phyloP scores from a whole-genome alignment of 2,797 vertebrate genomes.

The Sphenopsis melanotis region DNA sequence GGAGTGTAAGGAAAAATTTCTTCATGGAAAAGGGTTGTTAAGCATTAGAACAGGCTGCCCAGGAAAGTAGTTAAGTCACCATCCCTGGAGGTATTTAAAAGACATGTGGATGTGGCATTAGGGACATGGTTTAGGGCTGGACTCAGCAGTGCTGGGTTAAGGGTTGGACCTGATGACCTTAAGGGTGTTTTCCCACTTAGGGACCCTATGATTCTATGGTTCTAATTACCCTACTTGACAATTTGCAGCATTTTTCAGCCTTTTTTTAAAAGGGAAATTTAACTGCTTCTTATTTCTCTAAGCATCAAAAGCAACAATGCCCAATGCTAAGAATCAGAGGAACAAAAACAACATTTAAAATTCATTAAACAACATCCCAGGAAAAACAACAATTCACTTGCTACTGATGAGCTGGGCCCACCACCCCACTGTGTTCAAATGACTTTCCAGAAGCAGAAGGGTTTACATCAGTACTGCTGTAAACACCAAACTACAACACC shows the following conservation, averaged over 20 bases:
- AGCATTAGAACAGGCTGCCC: not conserved
- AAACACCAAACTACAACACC: not conserved
- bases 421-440: not conserved
- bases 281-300: not conserved
- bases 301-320: not conserved
- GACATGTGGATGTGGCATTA: not conserved
- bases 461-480: not conserved
- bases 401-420: not conserved
- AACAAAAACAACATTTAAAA: not conserved
- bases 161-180: rapidly evolving
- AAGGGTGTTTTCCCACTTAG: not conserved
- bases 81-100: not conserved
- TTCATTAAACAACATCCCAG: not conserved
- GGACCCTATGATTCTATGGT: not conserved
- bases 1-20: not conserved
- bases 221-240: not conserved
- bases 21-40: not conserved
- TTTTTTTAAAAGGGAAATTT: not conserved
- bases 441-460: not conserved
- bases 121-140: not conserved
- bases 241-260: not conserved
- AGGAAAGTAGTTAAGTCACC: no score
- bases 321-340: not conserved
- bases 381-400: not conserved
- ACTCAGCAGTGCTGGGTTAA: not conserved